Evolutionary conservation across 2,888 invertebrate genomes (phyloP).

Genomic region (Pharmacophagus antenor): DNA sequence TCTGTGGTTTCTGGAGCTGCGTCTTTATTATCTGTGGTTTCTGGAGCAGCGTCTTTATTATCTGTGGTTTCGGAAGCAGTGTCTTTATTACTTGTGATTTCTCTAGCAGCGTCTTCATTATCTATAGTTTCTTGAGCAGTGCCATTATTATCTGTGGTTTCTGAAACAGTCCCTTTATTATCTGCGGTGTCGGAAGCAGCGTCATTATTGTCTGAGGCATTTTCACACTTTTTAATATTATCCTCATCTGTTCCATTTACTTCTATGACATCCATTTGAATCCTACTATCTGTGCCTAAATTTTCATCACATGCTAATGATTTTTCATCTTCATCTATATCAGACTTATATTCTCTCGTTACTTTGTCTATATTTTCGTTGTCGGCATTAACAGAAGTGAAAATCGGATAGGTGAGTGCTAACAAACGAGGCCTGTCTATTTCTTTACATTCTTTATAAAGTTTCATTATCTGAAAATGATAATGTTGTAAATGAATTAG

Average conservation of each 20-base stretch:
- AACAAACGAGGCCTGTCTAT: constrained; percentile 83
- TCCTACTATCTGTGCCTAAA: constrained; percentile 23
- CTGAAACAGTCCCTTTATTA: constrained; percentile 21
- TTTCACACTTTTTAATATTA: not conserved
- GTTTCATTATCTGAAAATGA: constrained; percentile 58
- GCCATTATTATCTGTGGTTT: not conserved
- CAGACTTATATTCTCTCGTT: constrained; percentile 26
- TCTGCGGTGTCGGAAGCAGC: constrained; percentile 10
- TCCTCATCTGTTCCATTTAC: not conserved
- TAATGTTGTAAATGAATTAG: not conserved
- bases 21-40: constrained; percentile 11
- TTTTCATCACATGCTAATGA: constrained; percentile 1
- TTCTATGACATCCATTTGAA: not conserved
- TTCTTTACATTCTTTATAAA: constrained; percentile 53
- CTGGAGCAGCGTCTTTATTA: too few species aligned
- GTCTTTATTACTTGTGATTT: constrained; percentile 16
- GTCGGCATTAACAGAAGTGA: constrained; percentile 57
- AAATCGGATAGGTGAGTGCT: constrained; percentile 90
- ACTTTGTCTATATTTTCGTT: constrained; percentile 28
- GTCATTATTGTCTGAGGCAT: not conserved
- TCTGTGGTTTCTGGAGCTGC: constrained; percentile 16
- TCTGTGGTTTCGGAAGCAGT: constrained; percentile 11
- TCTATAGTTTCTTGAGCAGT: too few species aligned
- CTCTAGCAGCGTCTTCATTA: constrained; percentile 22
- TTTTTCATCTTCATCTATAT: constrained; percentile 17